These are phyloP conservation scores for Astur gentilis DNA, from an alignment of 2,113 vertebrate species.

Conservation along the genomic window DNA sequence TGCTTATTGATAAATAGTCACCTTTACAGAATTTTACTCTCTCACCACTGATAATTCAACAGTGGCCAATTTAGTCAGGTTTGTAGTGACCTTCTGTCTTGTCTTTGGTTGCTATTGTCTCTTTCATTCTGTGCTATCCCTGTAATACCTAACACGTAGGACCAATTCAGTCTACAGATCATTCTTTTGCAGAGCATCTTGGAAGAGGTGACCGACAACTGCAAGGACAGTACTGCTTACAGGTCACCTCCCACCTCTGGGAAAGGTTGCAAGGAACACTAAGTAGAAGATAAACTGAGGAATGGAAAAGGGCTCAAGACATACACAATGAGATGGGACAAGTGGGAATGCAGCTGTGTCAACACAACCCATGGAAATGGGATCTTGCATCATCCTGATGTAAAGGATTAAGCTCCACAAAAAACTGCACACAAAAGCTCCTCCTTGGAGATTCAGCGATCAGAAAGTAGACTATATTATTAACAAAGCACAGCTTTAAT, in stretches of 20 bases:
- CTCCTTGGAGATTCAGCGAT: neutral
- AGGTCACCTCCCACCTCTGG: neutral
- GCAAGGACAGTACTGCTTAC: neutral
- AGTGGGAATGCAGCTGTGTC: neutral
- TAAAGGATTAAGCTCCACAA: neutral
- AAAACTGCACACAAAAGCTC: neutral
- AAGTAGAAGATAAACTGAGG: neutral
- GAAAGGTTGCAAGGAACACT: neutral
- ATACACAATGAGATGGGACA: too few species aligned
- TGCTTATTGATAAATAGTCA: neutral
- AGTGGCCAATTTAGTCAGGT: neutral
- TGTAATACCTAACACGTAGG: fast-evolving
- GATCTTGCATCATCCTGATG: neutral
- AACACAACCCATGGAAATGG: neutral
- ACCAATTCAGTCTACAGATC: fast-evolving
- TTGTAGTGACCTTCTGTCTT: neutral
- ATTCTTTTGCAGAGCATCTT: too few species aligned
- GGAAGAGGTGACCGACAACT: neutral
- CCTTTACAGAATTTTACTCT: neutral
- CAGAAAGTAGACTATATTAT: neutral
- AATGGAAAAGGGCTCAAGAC: neutral
- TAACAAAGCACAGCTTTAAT: slow-evolving; percentile 52
- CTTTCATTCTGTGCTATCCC: neutral
- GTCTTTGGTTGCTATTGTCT: neutral
- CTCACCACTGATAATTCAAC: neutral